phyloP scores from a whole-genome alignment of 2,888 invertebrate species.

The Micoletzkya japonica region DNA sequence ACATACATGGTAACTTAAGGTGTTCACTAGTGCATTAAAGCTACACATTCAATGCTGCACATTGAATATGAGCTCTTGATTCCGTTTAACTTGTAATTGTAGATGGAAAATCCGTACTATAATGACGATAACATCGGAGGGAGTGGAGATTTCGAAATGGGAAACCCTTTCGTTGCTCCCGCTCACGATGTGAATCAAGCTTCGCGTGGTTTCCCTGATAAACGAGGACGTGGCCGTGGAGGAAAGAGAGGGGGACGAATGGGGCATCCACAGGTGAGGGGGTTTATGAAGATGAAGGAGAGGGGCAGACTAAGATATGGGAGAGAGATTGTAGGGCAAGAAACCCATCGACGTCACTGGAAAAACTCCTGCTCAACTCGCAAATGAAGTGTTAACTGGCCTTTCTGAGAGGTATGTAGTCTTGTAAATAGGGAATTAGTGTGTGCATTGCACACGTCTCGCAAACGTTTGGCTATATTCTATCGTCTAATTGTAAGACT shows the following conservation, averaged over 20 bases:
- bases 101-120: constrained; percentile 1
- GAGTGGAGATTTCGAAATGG: too few species aligned
- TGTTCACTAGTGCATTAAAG: too few species aligned
- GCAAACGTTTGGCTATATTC: background rate
- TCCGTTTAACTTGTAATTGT: background rate
- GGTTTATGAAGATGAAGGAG: background rate
- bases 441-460: too few species aligned
- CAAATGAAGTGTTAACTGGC: constrained; percentile 18
- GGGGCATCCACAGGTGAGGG: background rate
- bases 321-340: too few species aligned
- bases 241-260: background rate
- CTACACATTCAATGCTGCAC: too few species aligned
- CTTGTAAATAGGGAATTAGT: background rate
- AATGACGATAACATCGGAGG: background rate
- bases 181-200: too few species aligned
- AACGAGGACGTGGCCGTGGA: background rate
- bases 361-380: constrained; percentile 13
- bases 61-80: too few species aligned
- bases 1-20: too few species aligned
- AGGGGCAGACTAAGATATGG: background rate
- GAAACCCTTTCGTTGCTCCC: too few species aligned
- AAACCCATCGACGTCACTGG: background rate
- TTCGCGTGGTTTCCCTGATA: background rate
- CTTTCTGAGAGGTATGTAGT: background rate
- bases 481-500: too few species aligned